Evolutionary conservation across 2,113 vertebrate genomes (phyloP).

Genomic region (cattle (Bos taurus)): ARS-UCD2.0 NC_037347.1:54505501-54506000

Average conservation of each 20-base stretch:
- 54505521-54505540: background rate
- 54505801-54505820: background rate
- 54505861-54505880: rapidly evolving
- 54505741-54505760: background rate
- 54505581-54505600: background rate
- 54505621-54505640: background rate
- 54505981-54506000: background rate
- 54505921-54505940: background rate
- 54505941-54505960: background rate
- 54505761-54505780: background rate
- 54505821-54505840: background rate
- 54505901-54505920: background rate
- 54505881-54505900: background rate
- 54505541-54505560: background rate
- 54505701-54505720: background rate
- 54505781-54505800: background rate
- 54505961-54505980: background rate
- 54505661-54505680: background rate
- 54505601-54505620: background rate
- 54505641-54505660: background rate
- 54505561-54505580: background rate
- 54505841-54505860: rapidly evolving
- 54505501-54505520: background rate
- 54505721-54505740: background rate
- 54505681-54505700: background rate